phyloP scores from a whole-genome alignment of 2,113 vertebrate species.

The Tragulus kanchil region DNA sequence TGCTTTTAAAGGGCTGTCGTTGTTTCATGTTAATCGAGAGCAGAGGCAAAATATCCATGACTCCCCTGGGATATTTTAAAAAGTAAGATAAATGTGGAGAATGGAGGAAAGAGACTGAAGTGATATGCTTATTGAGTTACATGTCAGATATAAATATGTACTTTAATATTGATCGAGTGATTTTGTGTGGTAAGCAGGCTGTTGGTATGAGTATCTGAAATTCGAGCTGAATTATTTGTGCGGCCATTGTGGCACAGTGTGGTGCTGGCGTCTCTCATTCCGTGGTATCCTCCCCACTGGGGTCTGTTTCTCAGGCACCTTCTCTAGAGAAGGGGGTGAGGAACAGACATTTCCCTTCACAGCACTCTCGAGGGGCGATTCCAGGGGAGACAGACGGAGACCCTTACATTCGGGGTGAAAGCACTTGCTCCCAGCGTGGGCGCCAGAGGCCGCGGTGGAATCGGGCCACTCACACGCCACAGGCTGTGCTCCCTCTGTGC shows the following conservation, averaged over 20 bases:
- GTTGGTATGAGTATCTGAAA: neutral
- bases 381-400: neutral
- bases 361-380: rapidly evolving
- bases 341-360: neutral
- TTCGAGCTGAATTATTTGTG: rapidly evolving
- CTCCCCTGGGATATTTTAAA: neutral
- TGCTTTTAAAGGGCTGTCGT: slow-evolving; percentile 67
- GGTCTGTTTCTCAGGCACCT: neutral
- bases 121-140: neutral
- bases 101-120: neutral
- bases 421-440: rapidly evolving
- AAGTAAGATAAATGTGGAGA: neutral
- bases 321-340: neutral
- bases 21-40: slow-evolving; percentile 5
- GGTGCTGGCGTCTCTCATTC: rapidly evolving
- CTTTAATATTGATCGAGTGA: neutral
- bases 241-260: rapidly evolving
- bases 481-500: neutral
- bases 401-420: no score
- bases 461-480: neutral
- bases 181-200: neutral
- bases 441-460: slow-evolving; percentile 23
- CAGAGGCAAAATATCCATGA: neutral
- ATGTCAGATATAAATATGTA: neutral
- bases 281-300: neutral